A percentile compares a stretch with the other conserved stretches of the same genome.
phyloP scores from a whole-genome alignment of 2,113 vertebrate genomes.

The Tursiops truncatus region DNA sequence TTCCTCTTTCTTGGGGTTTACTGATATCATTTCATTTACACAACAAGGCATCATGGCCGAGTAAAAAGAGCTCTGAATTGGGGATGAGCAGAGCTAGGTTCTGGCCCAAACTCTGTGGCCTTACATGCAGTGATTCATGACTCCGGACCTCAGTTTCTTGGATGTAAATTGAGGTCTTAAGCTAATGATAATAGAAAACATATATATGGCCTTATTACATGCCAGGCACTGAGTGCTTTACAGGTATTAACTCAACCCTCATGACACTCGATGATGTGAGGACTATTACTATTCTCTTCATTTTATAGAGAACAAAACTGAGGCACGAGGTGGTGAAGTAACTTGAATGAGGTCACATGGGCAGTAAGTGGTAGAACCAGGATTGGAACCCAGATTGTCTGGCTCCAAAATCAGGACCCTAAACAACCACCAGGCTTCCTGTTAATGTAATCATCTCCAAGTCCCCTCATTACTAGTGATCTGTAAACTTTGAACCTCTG shows the following conservation, averaged over 20 bases:
- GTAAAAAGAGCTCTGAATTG: background rate
- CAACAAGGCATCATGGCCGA: background rate
- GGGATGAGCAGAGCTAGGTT: background rate
- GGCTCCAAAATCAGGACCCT: background rate
- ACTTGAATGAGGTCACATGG: background rate
- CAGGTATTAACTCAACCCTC: background rate
- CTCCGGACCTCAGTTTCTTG: constrained; percentile 7
- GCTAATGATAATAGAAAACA: constrained; percentile 1
- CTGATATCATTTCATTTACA: constrained; percentile 17
- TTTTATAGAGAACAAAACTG: constrained; percentile 45
- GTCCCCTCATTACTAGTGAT: background rate
- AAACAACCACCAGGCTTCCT: background rate
- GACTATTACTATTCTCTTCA: background rate
- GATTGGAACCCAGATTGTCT: background rate
- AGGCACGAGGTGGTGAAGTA: background rate
- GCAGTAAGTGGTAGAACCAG: background rate
- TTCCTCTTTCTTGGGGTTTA: background rate
- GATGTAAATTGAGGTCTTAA: background rate
- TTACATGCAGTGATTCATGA: background rate
- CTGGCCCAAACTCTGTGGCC: background rate
- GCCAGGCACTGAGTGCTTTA: background rate
- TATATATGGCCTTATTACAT: background rate
- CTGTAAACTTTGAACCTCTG: background rate
- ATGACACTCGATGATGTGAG: background rate
- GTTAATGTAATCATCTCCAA: background rate